phyloP scores from a whole-genome alignment of 2,113 vertebrate genomes.

The Nematolebias whitei region DNA sequence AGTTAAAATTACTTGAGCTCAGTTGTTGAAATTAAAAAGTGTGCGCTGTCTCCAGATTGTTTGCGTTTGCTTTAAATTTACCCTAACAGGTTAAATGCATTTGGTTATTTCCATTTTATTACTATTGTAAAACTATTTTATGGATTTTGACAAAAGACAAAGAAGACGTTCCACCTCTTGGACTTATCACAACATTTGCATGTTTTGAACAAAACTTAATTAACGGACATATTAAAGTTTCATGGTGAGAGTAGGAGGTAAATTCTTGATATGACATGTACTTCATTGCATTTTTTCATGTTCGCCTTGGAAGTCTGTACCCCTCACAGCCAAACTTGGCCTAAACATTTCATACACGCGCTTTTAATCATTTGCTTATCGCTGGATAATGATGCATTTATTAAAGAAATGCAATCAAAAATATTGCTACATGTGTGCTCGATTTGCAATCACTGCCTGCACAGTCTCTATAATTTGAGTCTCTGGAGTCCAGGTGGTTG shows the following conservation, averaged over 20 bases:
- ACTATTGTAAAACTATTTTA: background rate
- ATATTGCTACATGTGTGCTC: constrained; percentile 39
- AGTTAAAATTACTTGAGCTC: background rate
- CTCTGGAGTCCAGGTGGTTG: constrained; percentile 42
- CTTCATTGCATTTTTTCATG: too few species aligned
- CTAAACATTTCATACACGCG: background rate
- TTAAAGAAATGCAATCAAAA: constrained; percentile 24
- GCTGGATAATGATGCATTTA: constrained; percentile 15
- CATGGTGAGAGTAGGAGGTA: too few species aligned
- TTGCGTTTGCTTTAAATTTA: too few species aligned
- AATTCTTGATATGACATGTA: background rate
- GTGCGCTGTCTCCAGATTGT: too few species aligned
- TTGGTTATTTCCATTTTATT: background rate
- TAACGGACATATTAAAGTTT: background rate
- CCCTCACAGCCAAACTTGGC: constrained; percentile 1
- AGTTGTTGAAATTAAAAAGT: background rate
- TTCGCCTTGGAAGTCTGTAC: too few species aligned
- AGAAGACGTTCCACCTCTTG: too few species aligned
- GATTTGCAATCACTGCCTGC: constrained; percentile 38
- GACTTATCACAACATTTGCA: background rate
- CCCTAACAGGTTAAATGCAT: background rate
- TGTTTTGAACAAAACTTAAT: background rate
- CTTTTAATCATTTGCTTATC: constrained; percentile 9
- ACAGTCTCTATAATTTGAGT: constrained; percentile 31
- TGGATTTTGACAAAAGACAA: background rate